Evolutionary conservation across 2,797 vertebrate genomes (phyloP), one percentile per base, ranked within the genome.

Genomic region (Tarsius wallacei): DNA sequence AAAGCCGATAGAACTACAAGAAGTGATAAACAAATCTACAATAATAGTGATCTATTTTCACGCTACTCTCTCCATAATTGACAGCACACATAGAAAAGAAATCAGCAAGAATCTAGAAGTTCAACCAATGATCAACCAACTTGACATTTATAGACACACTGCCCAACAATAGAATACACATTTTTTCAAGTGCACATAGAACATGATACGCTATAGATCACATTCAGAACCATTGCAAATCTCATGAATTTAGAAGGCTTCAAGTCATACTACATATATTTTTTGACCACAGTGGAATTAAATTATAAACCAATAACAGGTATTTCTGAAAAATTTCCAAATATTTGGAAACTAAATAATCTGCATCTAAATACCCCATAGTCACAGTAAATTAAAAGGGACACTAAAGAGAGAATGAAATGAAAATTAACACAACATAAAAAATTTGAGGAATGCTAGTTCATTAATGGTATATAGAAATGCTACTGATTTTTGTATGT

Each of bases 281-380:
- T 24, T 92, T 71, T 86, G 68, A 86, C 16, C 24, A 42, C 1
- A 73, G n/a, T 53, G 12, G 17, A 64, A 89, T 73, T 86, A 90
- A 59, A 64, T 51, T 70, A 77, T 61, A 81, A 66, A 76, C 76
- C 24, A 89, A 59, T 91, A 90, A 85, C 10, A 78, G 47, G 28
- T n/a, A 93, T 11, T 36, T 86, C 55, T 81, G 26, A 16, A 86
- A 86, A 95, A 59, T 61, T 5, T 33, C 26, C 10, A 77, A 96
- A 71, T 82, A 86, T 47, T 80, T 90, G 57, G 51, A 80, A 83
- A 91, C 55, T 81, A 91, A 95, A n/a, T 82, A 77, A 55, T 49
- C 33, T 17, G 71, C 3, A 61, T 77, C 14, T 64, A 90, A 61
- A 74, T 88, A 89, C 14, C 19, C 8, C 68, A 47, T 61, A 59